A percentile compares a stretch with the other conserved stretches of the same genome.
Evolutionary conservation across 2,113 vertebrate genomes (phyloP).

Genomic region (Sapajus apella): DNA sequence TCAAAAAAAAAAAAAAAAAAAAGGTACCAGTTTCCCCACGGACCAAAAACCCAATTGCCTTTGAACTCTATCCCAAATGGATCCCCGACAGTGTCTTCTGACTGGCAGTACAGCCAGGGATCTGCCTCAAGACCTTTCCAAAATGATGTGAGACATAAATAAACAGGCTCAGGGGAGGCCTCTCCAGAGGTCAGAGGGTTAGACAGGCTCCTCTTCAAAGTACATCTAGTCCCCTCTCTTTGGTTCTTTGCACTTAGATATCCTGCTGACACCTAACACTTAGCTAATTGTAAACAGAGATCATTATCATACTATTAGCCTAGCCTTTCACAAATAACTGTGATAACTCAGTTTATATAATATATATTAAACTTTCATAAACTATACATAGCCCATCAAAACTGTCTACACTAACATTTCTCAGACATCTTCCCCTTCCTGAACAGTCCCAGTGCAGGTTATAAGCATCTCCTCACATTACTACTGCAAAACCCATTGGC

Average conservation of each 20-base stretch:
- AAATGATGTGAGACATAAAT: neutral
- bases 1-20: no score
- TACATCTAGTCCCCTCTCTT: neutral
- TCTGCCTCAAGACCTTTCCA: neutral
- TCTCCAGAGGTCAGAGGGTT: neutral
- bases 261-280: conserved; percentile 23
- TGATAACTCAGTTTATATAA: no score
- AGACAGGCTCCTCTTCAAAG: neutral
- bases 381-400: neutral
- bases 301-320: conserved; percentile 15
- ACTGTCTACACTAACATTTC: neutral
- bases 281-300: conserved; percentile 46
- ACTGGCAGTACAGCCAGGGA: neutral
- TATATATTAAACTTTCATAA: no score
- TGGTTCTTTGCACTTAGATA: neutral
- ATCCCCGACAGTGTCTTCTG: neutral
- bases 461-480: neutral
- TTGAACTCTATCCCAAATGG: neutral
- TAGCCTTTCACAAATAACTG: neutral
- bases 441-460: neutral
- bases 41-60: neutral
- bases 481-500: neutral
- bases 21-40: neutral
- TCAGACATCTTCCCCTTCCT: neutral
- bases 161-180: neutral